A percentile compares a stretch with the other conserved stretches of the same genome.
These are phyloP conservation scores for Nysson spinosus DNA, from an alignment of 2,888 invertebrate genomes.

Conservation along the genomic window DNA sequence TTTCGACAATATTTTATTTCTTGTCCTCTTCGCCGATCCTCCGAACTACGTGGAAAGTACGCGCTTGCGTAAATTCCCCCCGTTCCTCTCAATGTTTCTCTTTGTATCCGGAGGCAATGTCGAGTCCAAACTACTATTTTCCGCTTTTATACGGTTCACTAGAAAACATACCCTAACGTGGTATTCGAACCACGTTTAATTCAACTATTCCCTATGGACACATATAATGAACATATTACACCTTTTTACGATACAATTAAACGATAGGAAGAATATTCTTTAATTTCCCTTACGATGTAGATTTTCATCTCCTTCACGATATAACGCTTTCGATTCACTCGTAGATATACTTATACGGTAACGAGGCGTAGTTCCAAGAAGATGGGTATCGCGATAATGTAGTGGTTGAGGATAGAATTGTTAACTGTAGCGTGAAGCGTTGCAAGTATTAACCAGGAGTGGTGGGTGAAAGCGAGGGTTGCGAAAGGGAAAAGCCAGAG, in stretches of 20 bases:
- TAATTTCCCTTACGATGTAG: not conserved
- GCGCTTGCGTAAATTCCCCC: constrained; percentile 43
- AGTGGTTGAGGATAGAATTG: constrained; percentile 38
- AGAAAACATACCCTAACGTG: not conserved
- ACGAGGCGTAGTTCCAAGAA: constrained; percentile 25
- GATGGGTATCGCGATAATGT: constrained; percentile 27
- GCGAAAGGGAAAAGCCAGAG: constrained; percentile 38
- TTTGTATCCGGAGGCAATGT: constrained; percentile 13
- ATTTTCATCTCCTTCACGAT: not conserved
- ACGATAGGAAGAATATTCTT: not conserved
- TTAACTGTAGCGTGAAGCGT: constrained; percentile 54
- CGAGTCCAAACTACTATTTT: constrained; percentile 38
- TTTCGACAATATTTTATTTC: constrained; percentile 63
- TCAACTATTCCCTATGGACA: not conserved
- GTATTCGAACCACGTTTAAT: not conserved
- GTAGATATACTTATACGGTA: constrained; percentile 10
- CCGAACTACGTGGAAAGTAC: constrained; percentile 59
- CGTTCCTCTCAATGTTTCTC: constrained; percentile 17
- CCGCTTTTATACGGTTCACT: not conserved
- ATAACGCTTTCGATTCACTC: not conserved
- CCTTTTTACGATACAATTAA: no score
- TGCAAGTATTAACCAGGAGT: constrained; percentile 10
- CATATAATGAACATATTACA: not conserved
- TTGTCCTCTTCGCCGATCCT: constrained; percentile 52
- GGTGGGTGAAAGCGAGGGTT: constrained; percentile 52